Percentiles rank a stretch among this genome's conserved stretches.
These are phyloP conservation scores for Carassius carassius DNA, from an alignment of 2,113 vertebrate genomes.

Conservation along the genomic window DNA sequence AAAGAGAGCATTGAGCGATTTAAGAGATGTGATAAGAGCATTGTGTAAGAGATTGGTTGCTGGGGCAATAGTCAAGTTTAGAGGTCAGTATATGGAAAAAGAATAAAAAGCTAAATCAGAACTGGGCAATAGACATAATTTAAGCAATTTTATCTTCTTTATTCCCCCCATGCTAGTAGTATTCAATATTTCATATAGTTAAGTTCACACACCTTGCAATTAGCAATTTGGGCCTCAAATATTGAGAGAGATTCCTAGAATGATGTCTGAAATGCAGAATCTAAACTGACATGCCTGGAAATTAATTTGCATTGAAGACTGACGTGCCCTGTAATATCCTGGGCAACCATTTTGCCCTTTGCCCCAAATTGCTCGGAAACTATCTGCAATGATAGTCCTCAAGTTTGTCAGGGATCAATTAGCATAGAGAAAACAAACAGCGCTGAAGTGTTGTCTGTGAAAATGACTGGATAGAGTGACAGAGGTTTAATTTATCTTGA, in stretches of 20 bases:
- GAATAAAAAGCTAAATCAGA: not conserved
- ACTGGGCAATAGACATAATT: not conserved
- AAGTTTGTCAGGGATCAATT: slow-evolving; percentile 18
- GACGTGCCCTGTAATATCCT: slow-evolving; percentile 2
- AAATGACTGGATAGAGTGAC: slow-evolving; percentile 20
- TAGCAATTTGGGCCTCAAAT: not conserved
- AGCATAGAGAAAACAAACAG: slow-evolving; percentile 7
- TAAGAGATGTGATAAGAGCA: not conserved
- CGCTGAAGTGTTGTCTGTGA: not conserved
- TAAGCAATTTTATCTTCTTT: not conserved
- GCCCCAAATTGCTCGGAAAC: slow-evolving; percentile 6
- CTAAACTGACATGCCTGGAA: not conserved
- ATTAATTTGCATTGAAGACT: slow-evolving; percentile 11
- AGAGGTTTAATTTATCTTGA: not conserved
- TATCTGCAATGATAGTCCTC: not conserved
- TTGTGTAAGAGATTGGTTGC: not conserved
- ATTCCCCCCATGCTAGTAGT: not conserved
- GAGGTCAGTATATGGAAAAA: not conserved
- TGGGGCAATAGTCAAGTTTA: not conserved
- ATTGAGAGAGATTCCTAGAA: not conserved
- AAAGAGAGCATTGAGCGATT: not conserved
- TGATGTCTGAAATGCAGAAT: not conserved
- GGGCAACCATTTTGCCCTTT: not conserved
- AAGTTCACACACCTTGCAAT: not conserved
- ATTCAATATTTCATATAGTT: not conserved